phyloP scores from a whole-genome alignment of 2,888 invertebrate genomes.

The Drosophila recens region DNA sequence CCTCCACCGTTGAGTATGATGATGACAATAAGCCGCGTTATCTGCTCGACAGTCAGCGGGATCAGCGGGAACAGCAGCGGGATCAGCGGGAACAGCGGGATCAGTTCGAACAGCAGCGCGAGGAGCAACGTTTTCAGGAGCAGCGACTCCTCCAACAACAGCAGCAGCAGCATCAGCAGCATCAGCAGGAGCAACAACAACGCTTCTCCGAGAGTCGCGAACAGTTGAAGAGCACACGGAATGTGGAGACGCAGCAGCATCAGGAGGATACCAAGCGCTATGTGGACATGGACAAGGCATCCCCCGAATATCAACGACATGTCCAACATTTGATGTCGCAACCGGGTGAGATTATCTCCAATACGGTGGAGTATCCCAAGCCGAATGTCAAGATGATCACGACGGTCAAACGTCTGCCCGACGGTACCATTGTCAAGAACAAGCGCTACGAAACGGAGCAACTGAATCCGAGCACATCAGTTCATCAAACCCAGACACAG shows the following conservation, averaged over 20 bases:
- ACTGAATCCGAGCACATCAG: slow-evolving; percentile 50
- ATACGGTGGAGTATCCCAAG: slow-evolving; percentile 88
- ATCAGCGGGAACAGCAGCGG: slow-evolving; percentile 16
- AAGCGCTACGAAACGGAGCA: slow-evolving; percentile 88
- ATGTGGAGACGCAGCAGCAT: slow-evolving; percentile 78
- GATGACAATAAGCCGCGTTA: slow-evolving; percentile 68
- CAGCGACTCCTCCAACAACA: slow-evolving; percentile 53
- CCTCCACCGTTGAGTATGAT: slow-evolving; percentile 69
- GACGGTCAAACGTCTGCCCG: slow-evolving; percentile 89
- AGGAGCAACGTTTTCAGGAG: slow-evolving; percentile 17
- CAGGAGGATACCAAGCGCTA: slow-evolving; percentile 83
- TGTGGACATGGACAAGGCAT: slow-evolving; percentile 84
- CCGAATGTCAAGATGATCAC: slow-evolving; percentile 89
- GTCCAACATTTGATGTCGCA: slow-evolving; percentile 83
- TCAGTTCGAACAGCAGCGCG: not conserved
- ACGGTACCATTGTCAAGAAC: slow-evolving; percentile 89
- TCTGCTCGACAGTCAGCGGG: slow-evolving; percentile 61
- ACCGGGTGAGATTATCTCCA: slow-evolving; percentile 87
- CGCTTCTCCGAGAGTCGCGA: slow-evolving; percentile 69
- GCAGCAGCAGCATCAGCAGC: too few species aligned
- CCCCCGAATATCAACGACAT: slow-evolving; percentile 84
- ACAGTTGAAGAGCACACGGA: slow-evolving; percentile 71
- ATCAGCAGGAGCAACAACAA: slow-evolving; percentile 64
- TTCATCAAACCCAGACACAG: slow-evolving; percentile 41
- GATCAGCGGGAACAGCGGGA: slow-evolving; percentile 11